Evolutionary conservation across 1,140 invertebrate genomes (phyloP).

Genomic region (Brachionus koreanus): DNA sequence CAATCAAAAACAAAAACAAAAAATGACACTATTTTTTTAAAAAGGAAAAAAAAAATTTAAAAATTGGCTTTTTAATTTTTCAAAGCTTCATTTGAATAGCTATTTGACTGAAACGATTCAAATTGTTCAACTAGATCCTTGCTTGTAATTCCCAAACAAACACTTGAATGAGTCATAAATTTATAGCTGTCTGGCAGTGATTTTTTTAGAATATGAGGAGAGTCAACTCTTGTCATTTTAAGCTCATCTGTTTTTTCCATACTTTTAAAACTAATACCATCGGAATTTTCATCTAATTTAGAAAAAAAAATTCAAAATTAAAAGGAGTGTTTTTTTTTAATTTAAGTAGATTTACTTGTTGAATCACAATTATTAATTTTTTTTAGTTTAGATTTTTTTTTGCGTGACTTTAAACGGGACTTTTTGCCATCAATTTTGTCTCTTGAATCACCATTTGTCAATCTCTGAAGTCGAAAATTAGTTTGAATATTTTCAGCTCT

Average conservation of each 20-base stretch:
- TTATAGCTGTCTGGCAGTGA: slow-evolving; percentile 34
- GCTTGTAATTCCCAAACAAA: background rate
- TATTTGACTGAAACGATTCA: slow-evolving; percentile 16
- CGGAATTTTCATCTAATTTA: background rate
- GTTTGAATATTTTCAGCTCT: background rate
- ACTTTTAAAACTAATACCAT: background rate
- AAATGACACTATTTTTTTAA: no score
- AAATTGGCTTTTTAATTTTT: background rate
- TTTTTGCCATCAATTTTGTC: background rate
- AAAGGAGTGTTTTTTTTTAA: background rate
- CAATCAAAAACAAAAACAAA: no score
- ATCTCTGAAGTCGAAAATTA: background rate
- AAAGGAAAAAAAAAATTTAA: background rate
- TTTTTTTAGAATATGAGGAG: slow-evolving; percentile 25
- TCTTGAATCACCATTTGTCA: background rate
- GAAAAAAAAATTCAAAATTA: background rate
- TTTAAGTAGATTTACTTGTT: background rate
- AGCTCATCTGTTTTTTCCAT: background rate
- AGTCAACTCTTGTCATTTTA: slow-evolving; percentile 4
- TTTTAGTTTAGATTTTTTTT: background rate
- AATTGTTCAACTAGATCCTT: slow-evolving; percentile 31
- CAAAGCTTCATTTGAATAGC: background rate
- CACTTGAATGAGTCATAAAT: slow-evolving; percentile 30
- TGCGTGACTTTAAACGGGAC: background rate
- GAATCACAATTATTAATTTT: background rate